Base-by-base conservation (phyloP, 2,113 vertebrate genomes). In the Prinia subflava region DNA sequence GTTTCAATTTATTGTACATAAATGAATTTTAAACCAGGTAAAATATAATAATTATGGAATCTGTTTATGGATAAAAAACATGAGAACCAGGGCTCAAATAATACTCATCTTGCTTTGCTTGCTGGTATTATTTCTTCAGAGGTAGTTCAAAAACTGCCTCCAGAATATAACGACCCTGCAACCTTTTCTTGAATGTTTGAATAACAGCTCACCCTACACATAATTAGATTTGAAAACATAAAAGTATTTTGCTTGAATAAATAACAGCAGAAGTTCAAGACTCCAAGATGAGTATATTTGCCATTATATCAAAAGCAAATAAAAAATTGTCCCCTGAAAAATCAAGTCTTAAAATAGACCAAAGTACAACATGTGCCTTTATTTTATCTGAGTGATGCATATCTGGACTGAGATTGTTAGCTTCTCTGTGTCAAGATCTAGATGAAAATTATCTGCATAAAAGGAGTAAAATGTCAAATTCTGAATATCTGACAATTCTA, bases 401-500 rank as follows among this genome's bases (percentile, higher is more conserved):
- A 83, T 73, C 75, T 95, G 55, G 55, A 89, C 18, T 69, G 78
- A 77, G 50, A 74, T 10, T 86, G 49, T 69, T 75, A 57, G 56
- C 37, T 71, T 87, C 49, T 65, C 87, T 70, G 28, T 77, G 71
- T 88, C 68, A 93, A 81, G 68, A 87, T 83, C 68, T 77, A 68
- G 62, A 87, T 16, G n/a, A 92, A 90, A 94, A 83, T 92, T 52
- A 67, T 79, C 79, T 77, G 56, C 56, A 74, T 46, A 86, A 83
- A 92, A n/a, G 47, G 82, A 96, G 44, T 83, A 75, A 95, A 96
- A 95, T 86, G 85, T 93, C 83, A 46, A 68, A 92, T 90, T 74
- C 82, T 50, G 67, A 95, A 64, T 95, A 92, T 94, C 90, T 83
- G 82, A 90, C 52, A 88, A 91, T 76, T 90, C 63, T 71, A 42